A percentile compares a stretch with the other conserved stretches of the same genome.
Evolutionary conservation across 1,140 invertebrate genomes (phyloP).

Genomic region (Halesus radiatus): DNA sequence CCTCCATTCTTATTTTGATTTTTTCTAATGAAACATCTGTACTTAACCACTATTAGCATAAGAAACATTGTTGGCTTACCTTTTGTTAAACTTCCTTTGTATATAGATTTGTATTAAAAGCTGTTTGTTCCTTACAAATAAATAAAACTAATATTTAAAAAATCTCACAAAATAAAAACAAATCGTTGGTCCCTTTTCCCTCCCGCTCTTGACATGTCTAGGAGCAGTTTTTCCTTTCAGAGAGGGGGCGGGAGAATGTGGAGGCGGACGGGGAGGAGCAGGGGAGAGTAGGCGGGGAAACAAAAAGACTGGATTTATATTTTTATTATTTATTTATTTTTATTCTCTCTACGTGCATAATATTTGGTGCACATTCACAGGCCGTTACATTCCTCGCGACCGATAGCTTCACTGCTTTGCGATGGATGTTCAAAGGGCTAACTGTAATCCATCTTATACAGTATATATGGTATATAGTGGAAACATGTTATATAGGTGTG

Average conservation of each 20-base stretch:
- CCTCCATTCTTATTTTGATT: too few species aligned
- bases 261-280: slow-evolving; percentile 63
- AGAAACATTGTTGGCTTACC: too few species aligned
- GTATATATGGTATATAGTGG: too few species aligned
- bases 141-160: too few species aligned
- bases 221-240: slow-evolving; percentile 64
- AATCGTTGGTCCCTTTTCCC: slow-evolving; percentile 38
- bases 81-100: too few species aligned
- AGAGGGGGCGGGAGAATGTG: slow-evolving; percentile 61
- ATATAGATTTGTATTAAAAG: too few species aligned
- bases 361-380: slow-evolving; percentile 66
- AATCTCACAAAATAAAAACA: too few species aligned
- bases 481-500: too few species aligned
- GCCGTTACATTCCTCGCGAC: background rate
- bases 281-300: slow-evolving; percentile 64
- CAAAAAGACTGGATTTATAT: slow-evolving; percentile 70
- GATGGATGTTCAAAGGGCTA: background rate
- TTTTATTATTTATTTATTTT: slow-evolving; percentile 71
- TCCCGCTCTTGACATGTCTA: slow-evolving; percentile 45
- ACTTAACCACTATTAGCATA: too few species aligned
- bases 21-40: too few species aligned
- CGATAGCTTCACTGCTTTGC: too few species aligned
- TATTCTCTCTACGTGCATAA: slow-evolving; percentile 63
- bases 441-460: background rate
- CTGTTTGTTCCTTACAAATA: too few species aligned